A percentile compares a stretch with the other conserved stretches of the same genome.
Conservation (phyloP, 2,888 invertebrate genomes). For the Epinotia ramella region DNA sequence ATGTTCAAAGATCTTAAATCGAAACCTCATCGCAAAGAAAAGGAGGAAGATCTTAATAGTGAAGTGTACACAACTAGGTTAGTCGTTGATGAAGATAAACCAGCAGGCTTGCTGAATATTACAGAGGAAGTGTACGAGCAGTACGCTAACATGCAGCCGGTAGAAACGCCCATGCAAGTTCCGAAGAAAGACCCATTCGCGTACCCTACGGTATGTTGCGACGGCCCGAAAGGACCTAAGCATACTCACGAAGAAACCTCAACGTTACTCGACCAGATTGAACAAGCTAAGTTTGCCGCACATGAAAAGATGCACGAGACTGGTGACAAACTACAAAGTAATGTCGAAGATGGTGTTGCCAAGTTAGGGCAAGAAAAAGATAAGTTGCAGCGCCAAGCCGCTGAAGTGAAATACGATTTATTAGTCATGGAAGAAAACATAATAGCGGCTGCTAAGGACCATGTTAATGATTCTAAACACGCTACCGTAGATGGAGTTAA, state of each 20-base stretch:
- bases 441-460: slow-evolving; percentile 60
- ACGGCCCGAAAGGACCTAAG: slow-evolving; percentile 70
- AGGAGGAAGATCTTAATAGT: slow-evolving; percentile 68
- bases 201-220: slow-evolving; percentile 73
- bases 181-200: slow-evolving; percentile 73
- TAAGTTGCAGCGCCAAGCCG: slow-evolving; percentile 66
- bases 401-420: slow-evolving; percentile 63
- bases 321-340: slow-evolving; percentile 62
- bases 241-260: slow-evolving; percentile 79
- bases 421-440: slow-evolving; percentile 61
- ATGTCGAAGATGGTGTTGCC: slow-evolving; percentile 64
- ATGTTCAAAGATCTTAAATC: slow-evolving; percentile 79
- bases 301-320: slow-evolving; percentile 72
- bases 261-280: slow-evolving; percentile 73
- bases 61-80: slow-evolving; percentile 75
- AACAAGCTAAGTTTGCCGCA: slow-evolving; percentile 75
- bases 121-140: slow-evolving; percentile 73
- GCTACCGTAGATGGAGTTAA: slow-evolving; percentile 59
- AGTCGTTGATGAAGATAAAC: slow-evolving; percentile 75
- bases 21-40: slow-evolving; percentile 67
- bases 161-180: slow-evolving; percentile 70
- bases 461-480: slow-evolving; percentile 57
- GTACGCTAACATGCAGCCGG: slow-evolving; percentile 79
- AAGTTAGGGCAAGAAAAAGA: slow-evolving; percentile 72
- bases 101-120: slow-evolving; percentile 56